Conservation (phyloP, 2,113 vertebrate genomes). For the Rhynchopsitta pachyrhyncha region DNA sequence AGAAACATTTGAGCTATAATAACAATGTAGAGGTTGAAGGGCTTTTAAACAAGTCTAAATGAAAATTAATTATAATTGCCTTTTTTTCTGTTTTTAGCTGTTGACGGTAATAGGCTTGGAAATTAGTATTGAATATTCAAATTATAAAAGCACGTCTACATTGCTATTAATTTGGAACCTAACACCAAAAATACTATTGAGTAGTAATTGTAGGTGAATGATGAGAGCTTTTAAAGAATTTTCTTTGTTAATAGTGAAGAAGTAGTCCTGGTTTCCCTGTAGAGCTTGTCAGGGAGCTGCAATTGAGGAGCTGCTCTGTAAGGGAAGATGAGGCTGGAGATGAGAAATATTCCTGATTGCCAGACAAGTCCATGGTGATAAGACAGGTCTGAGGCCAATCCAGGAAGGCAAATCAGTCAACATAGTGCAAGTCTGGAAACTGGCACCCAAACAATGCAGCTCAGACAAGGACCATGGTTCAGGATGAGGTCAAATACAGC, state of each 20-base stretch:
- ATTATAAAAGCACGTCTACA: background rate
- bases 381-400: background rate
- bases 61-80: background rate
- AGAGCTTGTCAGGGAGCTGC: background rate
- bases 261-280: background rate
- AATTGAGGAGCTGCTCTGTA: background rate
- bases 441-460: background rate
- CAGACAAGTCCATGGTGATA: background rate
- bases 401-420: background rate
- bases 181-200: background rate
- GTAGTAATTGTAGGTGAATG: background rate
- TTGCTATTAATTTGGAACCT: background rate
- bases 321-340: background rate
- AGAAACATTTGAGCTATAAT: background rate
- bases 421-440: background rate
- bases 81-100: background rate
- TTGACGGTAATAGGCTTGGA: background rate
- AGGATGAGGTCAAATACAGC: background rate
- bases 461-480: background rate
- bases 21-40: background rate
- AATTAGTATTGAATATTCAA: background rate
- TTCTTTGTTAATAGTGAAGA: background rate
- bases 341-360: background rate
- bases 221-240: background rate
- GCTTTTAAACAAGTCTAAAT: background rate